Conservation (phyloP, 1,140 invertebrate species). For the Bombus waltoni region DNA sequence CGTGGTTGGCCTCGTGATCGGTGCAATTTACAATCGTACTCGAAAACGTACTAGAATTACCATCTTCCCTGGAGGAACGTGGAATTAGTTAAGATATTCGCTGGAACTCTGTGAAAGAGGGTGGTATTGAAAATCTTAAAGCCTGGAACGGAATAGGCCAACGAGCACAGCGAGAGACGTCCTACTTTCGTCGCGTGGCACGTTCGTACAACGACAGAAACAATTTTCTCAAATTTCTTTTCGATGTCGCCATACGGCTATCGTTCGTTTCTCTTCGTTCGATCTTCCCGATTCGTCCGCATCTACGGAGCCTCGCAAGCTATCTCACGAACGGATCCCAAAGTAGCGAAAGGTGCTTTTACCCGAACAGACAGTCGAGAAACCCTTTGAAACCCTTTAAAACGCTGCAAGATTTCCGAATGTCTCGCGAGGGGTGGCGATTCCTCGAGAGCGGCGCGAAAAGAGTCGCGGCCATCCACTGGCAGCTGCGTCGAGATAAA, state of each 20-base stretch:
- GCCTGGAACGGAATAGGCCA: background rate
- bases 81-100: background rate
- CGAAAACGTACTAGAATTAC: constrained; percentile 7
- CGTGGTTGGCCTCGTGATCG: background rate
- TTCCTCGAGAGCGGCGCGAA: background rate
- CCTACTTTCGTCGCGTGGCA: background rate
- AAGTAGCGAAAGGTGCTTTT: constrained; percentile 34
- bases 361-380: background rate
- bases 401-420: too few species aligned
- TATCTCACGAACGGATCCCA: background rate
- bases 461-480: background rate
- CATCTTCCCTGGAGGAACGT: background rate
- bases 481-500: background rate
- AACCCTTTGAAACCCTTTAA: background rate
- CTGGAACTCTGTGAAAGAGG: background rate
- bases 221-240: constrained; percentile 51
- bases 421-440: background rate
- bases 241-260: constrained; percentile 29
- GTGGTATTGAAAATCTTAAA: background rate
- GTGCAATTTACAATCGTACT: background rate
- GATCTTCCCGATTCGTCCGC: background rate
- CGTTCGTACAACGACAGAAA: background rate
- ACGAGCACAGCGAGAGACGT: too few species aligned
- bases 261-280: constrained; percentile 18
- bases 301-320: too few species aligned